Base-by-base conservation (phyloP, 2,888 invertebrate species). In the Salpingus planirostris region DNA sequence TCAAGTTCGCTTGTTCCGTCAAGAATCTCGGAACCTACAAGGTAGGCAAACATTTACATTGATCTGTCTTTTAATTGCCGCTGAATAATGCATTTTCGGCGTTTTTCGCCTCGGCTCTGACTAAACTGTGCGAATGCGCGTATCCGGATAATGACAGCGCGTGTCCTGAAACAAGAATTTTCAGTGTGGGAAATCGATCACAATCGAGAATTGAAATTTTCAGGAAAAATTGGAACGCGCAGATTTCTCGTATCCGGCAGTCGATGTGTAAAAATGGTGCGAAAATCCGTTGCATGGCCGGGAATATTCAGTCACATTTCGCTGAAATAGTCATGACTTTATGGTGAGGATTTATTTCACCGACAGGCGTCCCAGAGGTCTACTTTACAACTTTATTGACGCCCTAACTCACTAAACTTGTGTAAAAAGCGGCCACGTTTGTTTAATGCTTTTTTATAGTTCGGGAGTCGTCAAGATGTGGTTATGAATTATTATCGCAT, bases 1-100 rank as follows among this genome's bases (percentile, higher is more conserved):
- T 90, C 53, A 86, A 84, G 57, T 76, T 91, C 52, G 84, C 88
- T 32, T 91, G 91, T 67, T 85, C 87, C 21, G 91, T 91, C 51
- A 89, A 88, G 66, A 87, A 91, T 66, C 77, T 91, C 39, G 90
- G 89, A 50, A 79, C 83, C 24, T 90, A 86, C 63, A 91, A 90
- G 81, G 91, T 90, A 71, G 69, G 73, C 45, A 35, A 30, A 38
- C 31, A 38, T 34, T 38, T 30, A 44, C 33, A 18, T 31, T 23
- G 27, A 31, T 36, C 32, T 32, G 36, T 36, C 29, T 36, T 36
- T 32, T 36, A 36, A 36, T 36, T 32, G 32, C 18, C 8, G 11
- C 18, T 32, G 36, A 36, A 36, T 32, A 36, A 36, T 36, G 32
- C 14, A 32, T 36, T n/a, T n/a, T n/a, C n/a, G n/a, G n/a, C n/a